A percentile compares a stretch with the other conserved stretches of the same genome.
Evolutionary conservation across 2,113 vertebrate species (phyloP).

Genomic region (Anarhynchus alexandrinus): DNA sequence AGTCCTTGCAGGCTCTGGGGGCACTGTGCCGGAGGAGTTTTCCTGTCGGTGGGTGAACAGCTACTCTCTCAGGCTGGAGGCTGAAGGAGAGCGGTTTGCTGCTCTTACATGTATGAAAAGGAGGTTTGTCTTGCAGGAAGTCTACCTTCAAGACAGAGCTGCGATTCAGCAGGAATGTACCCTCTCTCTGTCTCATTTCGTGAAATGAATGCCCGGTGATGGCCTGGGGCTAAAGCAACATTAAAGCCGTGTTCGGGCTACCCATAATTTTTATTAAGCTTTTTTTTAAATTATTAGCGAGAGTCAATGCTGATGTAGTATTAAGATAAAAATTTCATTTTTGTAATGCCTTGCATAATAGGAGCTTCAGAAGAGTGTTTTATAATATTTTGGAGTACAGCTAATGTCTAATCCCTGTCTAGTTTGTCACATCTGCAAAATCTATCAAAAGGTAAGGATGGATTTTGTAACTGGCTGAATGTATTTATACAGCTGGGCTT

Average conservation of each 20-base stretch:
- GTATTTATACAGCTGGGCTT: neutral
- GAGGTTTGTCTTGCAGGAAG: conserved; percentile 14
- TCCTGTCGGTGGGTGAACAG: neutral
- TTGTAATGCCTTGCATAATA: neutral
- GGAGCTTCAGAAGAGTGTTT: neutral
- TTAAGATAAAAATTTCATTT: neutral
- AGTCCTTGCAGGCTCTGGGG: neutral
- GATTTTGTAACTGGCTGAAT: neutral
- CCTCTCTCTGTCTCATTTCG: neutral
- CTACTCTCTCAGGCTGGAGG: neutral
- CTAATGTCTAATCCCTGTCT: neutral
- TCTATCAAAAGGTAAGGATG: neutral
- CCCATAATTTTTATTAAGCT: neutral
- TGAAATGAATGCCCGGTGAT: neutral
- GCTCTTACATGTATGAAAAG: conserved; percentile 24
- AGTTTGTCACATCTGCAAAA: neutral
- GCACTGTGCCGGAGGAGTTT: neutral
- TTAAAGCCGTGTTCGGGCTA: neutral
- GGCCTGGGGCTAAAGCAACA: neutral
- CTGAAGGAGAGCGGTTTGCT: neutral
- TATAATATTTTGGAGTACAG: neutral
- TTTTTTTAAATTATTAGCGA: neutral
- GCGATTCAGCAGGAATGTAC: conserved; percentile 9
- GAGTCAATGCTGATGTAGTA: neutral
- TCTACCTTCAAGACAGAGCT: conserved; percentile 20